Conservation (phyloP, 2,113 vertebrate species). For the Protobothrops flavoviridis region DNA sequence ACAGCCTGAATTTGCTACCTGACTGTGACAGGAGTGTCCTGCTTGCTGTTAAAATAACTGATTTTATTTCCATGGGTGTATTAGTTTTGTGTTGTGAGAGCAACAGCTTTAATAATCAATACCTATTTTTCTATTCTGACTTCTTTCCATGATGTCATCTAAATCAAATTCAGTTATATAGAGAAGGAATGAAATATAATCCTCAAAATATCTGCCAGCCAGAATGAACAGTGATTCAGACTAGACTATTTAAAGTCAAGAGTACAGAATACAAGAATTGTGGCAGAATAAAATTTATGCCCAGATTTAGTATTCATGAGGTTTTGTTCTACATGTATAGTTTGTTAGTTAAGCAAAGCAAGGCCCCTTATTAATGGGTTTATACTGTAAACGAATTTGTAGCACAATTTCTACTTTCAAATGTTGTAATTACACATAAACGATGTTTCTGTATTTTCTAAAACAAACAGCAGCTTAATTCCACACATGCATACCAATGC, state of each 20-base stretch:
- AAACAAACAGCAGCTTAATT: not conserved
- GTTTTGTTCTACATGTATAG: not conserved
- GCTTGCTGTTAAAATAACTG: not conserved
- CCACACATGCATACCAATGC: not conserved
- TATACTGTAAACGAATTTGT: not conserved
- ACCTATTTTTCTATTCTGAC: constrained; percentile 10
- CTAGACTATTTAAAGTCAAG: not conserved
- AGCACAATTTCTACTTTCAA: not conserved
- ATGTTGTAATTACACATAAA: not conserved
- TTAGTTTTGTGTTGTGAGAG: not conserved
- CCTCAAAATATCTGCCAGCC: not conserved
- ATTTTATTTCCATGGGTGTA: not conserved
- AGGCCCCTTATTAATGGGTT: not conserved
- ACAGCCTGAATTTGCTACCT: not conserved
- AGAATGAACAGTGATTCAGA: not conserved
- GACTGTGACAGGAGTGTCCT: not conserved
- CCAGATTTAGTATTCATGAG: not conserved
- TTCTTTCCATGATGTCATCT: not conserved
- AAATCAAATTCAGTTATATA: not conserved
- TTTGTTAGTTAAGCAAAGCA: not conserved
- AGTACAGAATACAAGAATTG: not conserved
- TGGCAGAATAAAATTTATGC: not conserved
- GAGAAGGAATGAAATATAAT: not conserved
- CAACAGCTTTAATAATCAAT: not conserved
- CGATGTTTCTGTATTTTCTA: not conserved